Percentiles rank a stretch among this genome's conserved stretches.
Evolutionary conservation across 2,113 vertebrate species (phyloP).

Genomic region (Probosciger aterrimus): DNA sequence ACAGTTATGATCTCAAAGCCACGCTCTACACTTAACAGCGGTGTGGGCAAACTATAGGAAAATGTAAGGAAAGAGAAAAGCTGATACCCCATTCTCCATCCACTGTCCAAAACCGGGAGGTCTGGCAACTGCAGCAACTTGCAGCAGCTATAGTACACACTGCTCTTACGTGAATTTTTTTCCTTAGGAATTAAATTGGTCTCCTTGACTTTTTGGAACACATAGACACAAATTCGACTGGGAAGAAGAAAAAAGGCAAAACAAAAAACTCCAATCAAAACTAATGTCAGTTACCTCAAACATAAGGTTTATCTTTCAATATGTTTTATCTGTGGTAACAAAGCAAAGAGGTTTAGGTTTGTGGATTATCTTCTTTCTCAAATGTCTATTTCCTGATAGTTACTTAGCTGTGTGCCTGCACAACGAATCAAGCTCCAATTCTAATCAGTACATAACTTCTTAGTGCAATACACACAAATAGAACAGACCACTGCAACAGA

Average conservation of each 20-base stretch:
- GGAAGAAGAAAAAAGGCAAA: neutral
- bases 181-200: neutral
- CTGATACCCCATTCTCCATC: neutral
- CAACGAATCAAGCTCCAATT: neutral
- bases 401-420: neutral
- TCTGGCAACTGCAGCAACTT: neutral
- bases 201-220: neutral
- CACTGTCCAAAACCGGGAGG: fast-evolving
- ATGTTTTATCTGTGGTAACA: neutral
- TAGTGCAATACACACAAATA: neutral
- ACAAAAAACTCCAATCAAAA: neutral
- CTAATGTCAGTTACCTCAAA: neutral
- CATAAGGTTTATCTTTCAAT: neutral
- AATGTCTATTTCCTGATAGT: neutral
- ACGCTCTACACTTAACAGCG: neutral
- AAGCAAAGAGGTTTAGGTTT: neutral
- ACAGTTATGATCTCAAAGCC: neutral
- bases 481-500: neutral
- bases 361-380: neutral
- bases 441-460: neutral
- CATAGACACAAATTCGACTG: neutral
- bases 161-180: neutral
- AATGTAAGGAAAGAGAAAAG: neutral
- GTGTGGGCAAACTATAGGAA: neutral
- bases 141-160: neutral